phyloP scores from a whole-genome alignment of 2,888 invertebrate genomes.

The Calameuta pallipes region DNA sequence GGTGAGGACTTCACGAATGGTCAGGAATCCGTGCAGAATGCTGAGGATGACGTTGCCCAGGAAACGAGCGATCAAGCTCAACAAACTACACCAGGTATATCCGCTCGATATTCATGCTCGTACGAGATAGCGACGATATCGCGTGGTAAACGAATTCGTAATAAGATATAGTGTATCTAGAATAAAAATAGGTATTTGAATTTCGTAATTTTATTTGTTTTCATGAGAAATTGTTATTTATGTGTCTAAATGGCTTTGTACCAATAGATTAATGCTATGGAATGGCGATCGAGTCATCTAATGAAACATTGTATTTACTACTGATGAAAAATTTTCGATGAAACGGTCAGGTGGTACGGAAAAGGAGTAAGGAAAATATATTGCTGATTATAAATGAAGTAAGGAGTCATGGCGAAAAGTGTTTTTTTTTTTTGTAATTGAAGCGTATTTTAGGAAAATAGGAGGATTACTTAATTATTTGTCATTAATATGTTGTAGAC shows the following conservation, averaged over 20 bases:
- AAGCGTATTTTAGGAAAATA: background rate
- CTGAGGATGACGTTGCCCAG: slow-evolving; percentile 39
- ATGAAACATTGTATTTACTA: background rate
- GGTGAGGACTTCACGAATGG: slow-evolving; percentile 7
- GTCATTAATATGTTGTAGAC: slow-evolving; percentile 38
- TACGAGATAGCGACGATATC: background rate
- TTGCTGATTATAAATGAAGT: background rate
- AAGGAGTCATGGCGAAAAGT: background rate
- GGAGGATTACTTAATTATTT: background rate
- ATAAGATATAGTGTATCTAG: background rate
- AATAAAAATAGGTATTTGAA: background rate
- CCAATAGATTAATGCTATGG: background rate
- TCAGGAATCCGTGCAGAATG: slow-evolving; percentile 11
- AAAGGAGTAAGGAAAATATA: background rate
- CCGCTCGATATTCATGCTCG: background rate
- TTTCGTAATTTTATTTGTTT: background rate
- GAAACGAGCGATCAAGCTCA: slow-evolving; percentile 54
- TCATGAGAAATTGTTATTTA: background rate
- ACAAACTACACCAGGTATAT: slow-evolving; percentile 54
- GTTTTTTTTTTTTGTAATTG: background rate
- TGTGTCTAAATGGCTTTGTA: background rate
- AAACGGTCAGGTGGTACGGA: background rate
- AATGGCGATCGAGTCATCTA: background rate
- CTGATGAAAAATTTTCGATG: background rate
- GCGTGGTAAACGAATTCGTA: background rate